These are phyloP conservation scores for Folsomia manolachei DNA, from an alignment of 2,888 invertebrate species.

Conservation along the genomic window DNA sequence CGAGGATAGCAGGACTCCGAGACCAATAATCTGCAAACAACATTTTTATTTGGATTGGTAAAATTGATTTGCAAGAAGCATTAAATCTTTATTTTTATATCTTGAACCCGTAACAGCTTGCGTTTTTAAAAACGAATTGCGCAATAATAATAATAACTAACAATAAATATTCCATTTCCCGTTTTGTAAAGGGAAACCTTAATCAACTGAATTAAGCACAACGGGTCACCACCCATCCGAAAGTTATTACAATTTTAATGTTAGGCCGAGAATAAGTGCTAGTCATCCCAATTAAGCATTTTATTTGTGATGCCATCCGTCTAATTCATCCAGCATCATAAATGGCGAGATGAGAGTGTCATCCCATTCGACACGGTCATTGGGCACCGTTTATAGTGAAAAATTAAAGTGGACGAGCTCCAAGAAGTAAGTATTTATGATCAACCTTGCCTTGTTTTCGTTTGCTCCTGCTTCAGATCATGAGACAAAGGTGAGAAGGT, in stretches of 20 bases:
- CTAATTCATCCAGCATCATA: neutral
- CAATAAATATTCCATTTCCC: neutral
- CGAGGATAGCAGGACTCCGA: constrained; percentile 1
- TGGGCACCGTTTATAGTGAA: neutral
- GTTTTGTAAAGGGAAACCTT: no score
- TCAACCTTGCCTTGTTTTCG: neutral
- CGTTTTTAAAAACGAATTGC: neutral
- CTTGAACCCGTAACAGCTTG: neutral
- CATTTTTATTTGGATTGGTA: no score
- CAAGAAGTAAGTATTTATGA: neutral
- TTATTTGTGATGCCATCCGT: neutral
- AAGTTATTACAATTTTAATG: neutral
- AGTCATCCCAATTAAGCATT: neutral
- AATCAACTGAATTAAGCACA: no score
- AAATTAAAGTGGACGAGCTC: neutral
- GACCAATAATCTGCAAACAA: neutral
- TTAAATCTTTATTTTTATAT: neutral
- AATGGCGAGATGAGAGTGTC: neutral
- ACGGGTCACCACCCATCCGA: neutral
- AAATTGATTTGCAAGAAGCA: neutral
- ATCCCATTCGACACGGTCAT: constrained; percentile 1
- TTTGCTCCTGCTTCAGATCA: neutral
- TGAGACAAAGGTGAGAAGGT: no score
- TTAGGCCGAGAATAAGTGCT: neutral
- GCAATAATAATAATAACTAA: no score